A percentile compares a stretch with the other conserved stretches of the same genome.
These are phyloP conservation scores for Cylindroiulus punctatus DNA, from an alignment of 2,888 invertebrate species.

Conservation along the genomic window DNA sequence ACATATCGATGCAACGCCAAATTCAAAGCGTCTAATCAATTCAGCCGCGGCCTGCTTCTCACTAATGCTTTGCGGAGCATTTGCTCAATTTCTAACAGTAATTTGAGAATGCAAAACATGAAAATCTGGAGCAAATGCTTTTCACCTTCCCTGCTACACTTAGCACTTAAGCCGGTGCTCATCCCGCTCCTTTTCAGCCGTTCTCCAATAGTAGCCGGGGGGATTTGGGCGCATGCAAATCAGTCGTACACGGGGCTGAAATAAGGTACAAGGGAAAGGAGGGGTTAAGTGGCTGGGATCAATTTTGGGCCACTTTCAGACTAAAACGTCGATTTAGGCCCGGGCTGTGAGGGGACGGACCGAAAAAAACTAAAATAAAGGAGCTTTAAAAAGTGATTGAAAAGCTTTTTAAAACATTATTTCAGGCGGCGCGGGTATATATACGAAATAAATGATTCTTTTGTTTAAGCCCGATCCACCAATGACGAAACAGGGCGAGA, in stretches of 20 bases:
- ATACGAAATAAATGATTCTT: slow-evolving; percentile 38
- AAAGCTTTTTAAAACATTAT: slow-evolving; percentile 37
- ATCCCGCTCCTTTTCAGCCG: not conserved
- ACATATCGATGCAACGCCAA: too few relatives aligned
- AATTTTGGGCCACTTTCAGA: slow-evolving; percentile 42
- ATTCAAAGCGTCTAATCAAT: too few relatives aligned
- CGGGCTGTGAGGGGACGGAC: not conserved
- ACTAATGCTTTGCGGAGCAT: too few relatives aligned
- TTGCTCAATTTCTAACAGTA: too few relatives aligned
- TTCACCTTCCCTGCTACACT: not conserved
- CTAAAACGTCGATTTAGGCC: slow-evolving; percentile 34
- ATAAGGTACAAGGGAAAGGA: slow-evolving; percentile 34
- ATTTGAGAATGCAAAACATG: too few relatives aligned
- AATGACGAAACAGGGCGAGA: not conserved
- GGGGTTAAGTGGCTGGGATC: slow-evolving; percentile 28
- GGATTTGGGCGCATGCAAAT: not conserved
- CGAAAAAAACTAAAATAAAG: slow-evolving; percentile 29
- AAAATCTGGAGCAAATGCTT: not conserved
- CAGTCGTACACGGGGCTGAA: not conserved
- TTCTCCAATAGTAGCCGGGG: not conserved
- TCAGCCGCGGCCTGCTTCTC: too few relatives aligned
- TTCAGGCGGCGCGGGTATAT: slow-evolving; percentile 1
- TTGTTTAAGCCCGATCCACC: slow-evolving; percentile 7
- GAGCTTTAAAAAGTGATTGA: slow-evolving; percentile 22
- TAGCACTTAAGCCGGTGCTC: not conserved